These are phyloP conservation scores for Caracal caracal DNA, from an alignment of 2,113 vertebrate genomes.

Conservation along the genomic window DNA sequence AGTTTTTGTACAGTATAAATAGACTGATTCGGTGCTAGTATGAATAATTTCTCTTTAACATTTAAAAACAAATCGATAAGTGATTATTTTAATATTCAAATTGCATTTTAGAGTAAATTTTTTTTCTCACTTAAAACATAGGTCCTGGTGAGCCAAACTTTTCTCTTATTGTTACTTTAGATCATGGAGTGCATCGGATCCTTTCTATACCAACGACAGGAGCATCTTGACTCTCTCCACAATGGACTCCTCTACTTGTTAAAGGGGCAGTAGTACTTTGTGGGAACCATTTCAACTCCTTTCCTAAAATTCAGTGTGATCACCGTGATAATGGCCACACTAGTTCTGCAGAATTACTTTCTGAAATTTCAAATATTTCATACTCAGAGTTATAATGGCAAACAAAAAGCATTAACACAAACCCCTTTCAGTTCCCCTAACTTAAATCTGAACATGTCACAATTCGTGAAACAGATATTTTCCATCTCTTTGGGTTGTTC, in stretches of 20 bases:
- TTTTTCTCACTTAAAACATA: constrained; percentile 60
- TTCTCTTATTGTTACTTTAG: constrained; percentile 94
- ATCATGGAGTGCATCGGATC: constrained; percentile 95
- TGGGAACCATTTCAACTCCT: constrained; percentile 75
- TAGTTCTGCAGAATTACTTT: constrained; percentile 38
- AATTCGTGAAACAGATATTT: constrained; percentile 39
- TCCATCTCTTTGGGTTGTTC: constrained; percentile 55
- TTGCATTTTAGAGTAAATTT: constrained; percentile 54
- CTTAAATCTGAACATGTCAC: constrained; percentile 43
- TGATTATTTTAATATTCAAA: constrained; percentile 64
- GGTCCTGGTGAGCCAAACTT: constrained; percentile 86
- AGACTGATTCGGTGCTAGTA: neutral
- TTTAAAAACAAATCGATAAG: constrained; percentile 50
- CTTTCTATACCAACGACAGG: constrained; percentile 95
- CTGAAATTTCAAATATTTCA: constrained; percentile 19
- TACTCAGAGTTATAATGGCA: constrained; percentile 3
- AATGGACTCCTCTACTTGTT: constrained; percentile 93
- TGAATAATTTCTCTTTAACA: constrained; percentile 33
- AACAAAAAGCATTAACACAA: constrained; percentile 23
- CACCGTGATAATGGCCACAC: constrained; percentile 24
- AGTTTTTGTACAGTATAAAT: constrained; percentile 50
- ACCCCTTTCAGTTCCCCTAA: neutral
- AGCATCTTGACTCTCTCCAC: constrained; percentile 97
- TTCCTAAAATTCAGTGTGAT: constrained; percentile 58
- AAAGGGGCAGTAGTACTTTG: constrained; percentile 82